A percentile compares a stretch with the other conserved stretches of the same genome.
phyloP scores from a whole-genome alignment of 2,888 invertebrate species.

The Chymomyza fuscimana region DNA sequence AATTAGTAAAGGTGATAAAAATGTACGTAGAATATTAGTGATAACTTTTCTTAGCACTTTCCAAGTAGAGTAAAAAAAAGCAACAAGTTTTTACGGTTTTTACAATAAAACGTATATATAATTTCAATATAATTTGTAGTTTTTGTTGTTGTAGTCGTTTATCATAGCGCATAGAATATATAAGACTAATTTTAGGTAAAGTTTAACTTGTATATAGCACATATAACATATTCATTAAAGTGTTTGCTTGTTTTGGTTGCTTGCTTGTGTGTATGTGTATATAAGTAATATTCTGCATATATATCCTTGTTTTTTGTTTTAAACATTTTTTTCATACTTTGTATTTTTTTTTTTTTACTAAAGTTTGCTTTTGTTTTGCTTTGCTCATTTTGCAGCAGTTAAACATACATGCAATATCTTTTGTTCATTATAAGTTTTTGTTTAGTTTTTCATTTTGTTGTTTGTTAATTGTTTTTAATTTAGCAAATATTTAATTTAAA shows the following conservation, averaged over 20 bases:
- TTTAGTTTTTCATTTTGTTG: constrained; percentile 7
- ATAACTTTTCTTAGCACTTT: constrained; percentile 59
- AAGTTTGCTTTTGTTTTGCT: constrained; percentile 3
- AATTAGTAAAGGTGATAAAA: constrained; percentile 19
- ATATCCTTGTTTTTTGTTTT: constrained; percentile 22
- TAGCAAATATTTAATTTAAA: constrained; percentile 9
- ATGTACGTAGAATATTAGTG: constrained; percentile 46
- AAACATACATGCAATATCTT: constrained; percentile 32
- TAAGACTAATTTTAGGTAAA: constrained; percentile 46
- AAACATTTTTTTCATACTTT: constrained; percentile 14
- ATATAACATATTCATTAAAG: constrained; percentile 41
- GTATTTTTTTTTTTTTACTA: constrained; percentile 13
- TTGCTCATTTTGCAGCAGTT: constrained; percentile 6
- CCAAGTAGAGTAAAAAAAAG: constrained; percentile 64
- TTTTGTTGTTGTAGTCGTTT: constrained; percentile 42
- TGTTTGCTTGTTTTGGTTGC: constrained; percentile 45
- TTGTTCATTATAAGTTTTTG: constrained; percentile 2
- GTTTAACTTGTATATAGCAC: constrained; percentile 10
- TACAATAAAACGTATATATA: constrained; percentile 75
- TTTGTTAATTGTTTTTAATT: constrained; percentile 9
- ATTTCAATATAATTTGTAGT: constrained; percentile 56
- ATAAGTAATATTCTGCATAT: constrained; percentile 32
- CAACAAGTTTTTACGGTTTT: constrained; percentile 69
- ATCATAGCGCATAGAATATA: constrained; percentile 50
- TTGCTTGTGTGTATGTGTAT: constrained; percentile 36